Conservation (phyloP, 2,888 invertebrate genomes). For the Temnothorax unifasciatus region DNA sequence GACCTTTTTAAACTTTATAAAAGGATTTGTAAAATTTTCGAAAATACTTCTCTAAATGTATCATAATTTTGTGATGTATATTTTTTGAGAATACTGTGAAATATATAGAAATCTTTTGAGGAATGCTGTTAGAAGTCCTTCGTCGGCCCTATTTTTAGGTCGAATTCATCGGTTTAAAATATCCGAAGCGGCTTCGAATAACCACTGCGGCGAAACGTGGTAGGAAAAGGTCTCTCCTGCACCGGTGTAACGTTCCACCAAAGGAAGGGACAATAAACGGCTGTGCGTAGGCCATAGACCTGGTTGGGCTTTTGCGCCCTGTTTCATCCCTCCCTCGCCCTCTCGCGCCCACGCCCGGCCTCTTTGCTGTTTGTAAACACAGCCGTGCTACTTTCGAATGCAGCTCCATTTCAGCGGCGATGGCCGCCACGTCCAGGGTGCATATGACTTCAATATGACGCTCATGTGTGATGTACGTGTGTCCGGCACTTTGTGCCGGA, state of each 20-base stretch:
- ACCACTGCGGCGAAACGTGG: not conserved
- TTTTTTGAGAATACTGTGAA: not conserved
- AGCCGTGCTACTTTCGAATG: constrained; percentile 78
- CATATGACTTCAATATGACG: constrained; percentile 57
- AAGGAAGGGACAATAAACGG: constrained; percentile 77
- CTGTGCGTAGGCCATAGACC: constrained; percentile 71
- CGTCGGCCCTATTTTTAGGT: not conserved
- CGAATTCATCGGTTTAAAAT: constrained; percentile 14
- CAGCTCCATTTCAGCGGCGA: constrained; percentile 72
- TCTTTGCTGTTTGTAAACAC: constrained; percentile 81
- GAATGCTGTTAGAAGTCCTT: not conserved
- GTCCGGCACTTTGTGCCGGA: constrained; percentile 42
- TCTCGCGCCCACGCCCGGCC: constrained; percentile 63
- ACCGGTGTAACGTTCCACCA: constrained; percentile 61
- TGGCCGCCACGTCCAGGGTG: constrained; percentile 52
- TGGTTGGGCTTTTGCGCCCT: constrained; percentile 70
- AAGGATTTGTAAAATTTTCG: not conserved
- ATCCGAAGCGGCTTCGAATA: constrained; percentile 13
- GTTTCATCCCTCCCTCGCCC: constrained; percentile 57
- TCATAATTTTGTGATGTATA: not conserved
- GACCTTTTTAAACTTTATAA: not conserved
- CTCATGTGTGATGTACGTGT: constrained; percentile 52
- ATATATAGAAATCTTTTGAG: not conserved
- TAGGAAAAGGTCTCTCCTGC: constrained; percentile 40
- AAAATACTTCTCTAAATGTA: not conserved